Evolutionary conservation across 2,113 vertebrate genomes (phyloP).

Genomic region (Anser brachyrhynchus): DNA sequence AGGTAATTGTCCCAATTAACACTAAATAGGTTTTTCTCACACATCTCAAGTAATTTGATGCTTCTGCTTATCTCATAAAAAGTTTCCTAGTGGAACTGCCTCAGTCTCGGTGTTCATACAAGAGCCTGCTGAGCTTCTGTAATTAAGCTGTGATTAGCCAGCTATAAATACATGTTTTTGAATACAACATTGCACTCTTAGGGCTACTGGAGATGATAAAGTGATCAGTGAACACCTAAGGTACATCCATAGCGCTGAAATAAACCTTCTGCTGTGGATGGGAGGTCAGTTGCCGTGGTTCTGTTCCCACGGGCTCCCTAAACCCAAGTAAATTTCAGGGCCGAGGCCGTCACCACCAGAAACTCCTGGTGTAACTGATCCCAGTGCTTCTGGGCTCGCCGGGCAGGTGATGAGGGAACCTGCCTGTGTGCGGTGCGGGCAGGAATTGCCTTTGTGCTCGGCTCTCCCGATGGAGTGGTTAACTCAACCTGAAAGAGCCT

Average conservation of each 20-base stretch:
- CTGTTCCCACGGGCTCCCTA: not conserved
- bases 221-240: not conserved
- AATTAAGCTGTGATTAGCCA: slow-evolving; percentile 82
- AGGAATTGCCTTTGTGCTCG: not conserved
- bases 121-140: slow-evolving; percentile 74
- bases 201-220: not conserved
- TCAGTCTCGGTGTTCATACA: slow-evolving; percentile 47
- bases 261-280: fast-evolving
- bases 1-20: slow-evolving; percentile 68
- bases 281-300: not conserved
- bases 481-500: not conserved
- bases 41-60: slow-evolving; percentile 75
- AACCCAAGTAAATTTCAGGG: fast-evolving
- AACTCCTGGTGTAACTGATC: fast-evolving
- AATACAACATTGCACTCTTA: slow-evolving; percentile 42
- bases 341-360: fast-evolving
- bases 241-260: not conserved
- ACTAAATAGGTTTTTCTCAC: slow-evolving; percentile 63
- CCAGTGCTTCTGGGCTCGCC: not conserved
- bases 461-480: fast-evolving
- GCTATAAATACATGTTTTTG: slow-evolving; percentile 63
- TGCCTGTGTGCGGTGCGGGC: not conserved
- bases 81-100: slow-evolving; percentile 75
- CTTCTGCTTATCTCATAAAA: slow-evolving; percentile 78
- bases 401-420: not conserved